These are phyloP conservation scores for Echiichthys vipera DNA, from an alignment of 2,797 vertebrate genomes.

Conservation along the genomic window DNA sequence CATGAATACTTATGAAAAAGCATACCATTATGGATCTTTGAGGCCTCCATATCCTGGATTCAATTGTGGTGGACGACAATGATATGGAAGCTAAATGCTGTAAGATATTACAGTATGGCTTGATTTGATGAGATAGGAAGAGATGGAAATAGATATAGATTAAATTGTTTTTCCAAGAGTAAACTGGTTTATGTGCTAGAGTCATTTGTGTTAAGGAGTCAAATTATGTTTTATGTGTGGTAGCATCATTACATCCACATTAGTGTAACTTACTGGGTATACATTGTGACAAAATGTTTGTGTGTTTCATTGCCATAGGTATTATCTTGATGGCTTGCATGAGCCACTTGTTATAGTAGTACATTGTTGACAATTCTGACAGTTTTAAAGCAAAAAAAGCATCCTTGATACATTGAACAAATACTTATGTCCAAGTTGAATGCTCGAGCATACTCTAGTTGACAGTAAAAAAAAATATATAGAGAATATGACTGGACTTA, in stretches of 20 bases:
- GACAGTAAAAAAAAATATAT: neutral
- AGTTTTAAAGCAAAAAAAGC: no score
- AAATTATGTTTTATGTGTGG: constrained; percentile 8
- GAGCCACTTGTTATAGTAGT: no score
- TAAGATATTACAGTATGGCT: neutral
- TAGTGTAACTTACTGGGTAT: constrained; percentile 23
- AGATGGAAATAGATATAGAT: no score
- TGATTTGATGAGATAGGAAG: constrained; percentile 23
- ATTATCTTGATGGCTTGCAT: no score
- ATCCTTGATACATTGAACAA: no score
- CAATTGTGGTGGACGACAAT: constrained; percentile 31
- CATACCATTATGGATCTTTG: constrained; percentile 29
- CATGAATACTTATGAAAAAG: constrained; percentile 61
- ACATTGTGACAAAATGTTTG: no score
- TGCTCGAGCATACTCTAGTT: no score
- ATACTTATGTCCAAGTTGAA: no score
- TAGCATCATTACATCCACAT: constrained; percentile 3
- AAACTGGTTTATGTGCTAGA: constrained; percentile 18
- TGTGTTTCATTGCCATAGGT: no score
- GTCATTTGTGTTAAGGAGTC: constrained; percentile 22
- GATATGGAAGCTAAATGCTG: neutral
- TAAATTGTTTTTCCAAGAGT: neutral
- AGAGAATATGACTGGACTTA: neutral
- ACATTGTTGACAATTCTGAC: no score
- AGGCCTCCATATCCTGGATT: constrained; percentile 21